Evolutionary conservation across 2,888 invertebrate species (phyloP).

Genomic region (Zygogramma bicolorata): DNA sequence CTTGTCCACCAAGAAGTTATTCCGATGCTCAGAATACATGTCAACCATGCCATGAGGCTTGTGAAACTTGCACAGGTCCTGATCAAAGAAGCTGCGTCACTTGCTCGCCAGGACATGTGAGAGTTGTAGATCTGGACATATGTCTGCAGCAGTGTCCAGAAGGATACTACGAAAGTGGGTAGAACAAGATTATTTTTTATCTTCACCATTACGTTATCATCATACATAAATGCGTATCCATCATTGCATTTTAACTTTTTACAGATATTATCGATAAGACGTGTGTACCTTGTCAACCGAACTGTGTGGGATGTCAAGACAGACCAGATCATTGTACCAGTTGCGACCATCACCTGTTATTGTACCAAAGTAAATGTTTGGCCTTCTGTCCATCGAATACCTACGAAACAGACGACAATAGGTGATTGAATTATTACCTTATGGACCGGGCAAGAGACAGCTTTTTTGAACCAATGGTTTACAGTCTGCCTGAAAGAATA

Average conservation of each 20-base stretch:
- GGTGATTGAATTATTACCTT: conserved; percentile 64
- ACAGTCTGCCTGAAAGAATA: too few relatives aligned
- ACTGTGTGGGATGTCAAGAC: conserved; percentile 88
- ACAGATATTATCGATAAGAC: conserved; percentile 71
- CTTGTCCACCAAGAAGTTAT: conserved; percentile 87
- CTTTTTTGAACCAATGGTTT: too few relatives aligned
- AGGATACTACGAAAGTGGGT: conserved; percentile 86
- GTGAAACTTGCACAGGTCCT: conserved; percentile 89
- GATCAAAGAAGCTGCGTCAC: conserved; percentile 88
- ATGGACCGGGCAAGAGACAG: too few relatives aligned
- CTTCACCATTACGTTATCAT: too few relatives aligned
- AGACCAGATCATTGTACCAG: conserved; percentile 86
- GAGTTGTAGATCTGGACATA: conserved; percentile 86
- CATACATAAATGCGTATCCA: too few relatives aligned
- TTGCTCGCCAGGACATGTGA: conserved; percentile 85
- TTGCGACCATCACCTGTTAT: conserved; percentile 88
- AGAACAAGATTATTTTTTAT: too few relatives aligned
- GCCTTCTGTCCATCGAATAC: conserved; percentile 86
- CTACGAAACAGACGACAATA: conserved; percentile 89
- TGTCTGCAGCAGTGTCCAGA: conserved; percentile 91
- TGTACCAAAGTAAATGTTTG: conserved; percentile 85
- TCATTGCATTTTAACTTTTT: conserved; percentile 25
- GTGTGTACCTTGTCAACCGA: conserved; percentile 87
- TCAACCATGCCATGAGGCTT: conserved; percentile 90
- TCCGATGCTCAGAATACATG: conserved; percentile 85